These are phyloP conservation scores for Rotaria socialis DNA, from an alignment of 2,888 invertebrate species.

Conservation along the genomic window DNA sequence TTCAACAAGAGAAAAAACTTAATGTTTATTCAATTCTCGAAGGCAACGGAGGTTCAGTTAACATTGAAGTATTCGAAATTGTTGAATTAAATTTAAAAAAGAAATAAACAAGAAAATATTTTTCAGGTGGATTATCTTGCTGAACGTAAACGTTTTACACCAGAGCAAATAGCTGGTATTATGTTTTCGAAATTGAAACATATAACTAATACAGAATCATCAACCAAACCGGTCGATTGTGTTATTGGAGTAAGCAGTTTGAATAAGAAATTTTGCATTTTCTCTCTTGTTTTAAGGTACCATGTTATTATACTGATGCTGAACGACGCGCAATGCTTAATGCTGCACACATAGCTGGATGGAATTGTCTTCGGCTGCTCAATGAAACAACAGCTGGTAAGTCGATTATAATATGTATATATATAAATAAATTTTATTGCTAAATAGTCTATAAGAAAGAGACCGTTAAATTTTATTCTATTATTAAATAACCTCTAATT, in stretches of 20 bases:
- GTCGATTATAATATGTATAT: too few relatives aligned
- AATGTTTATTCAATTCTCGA: constrained; percentile 76
- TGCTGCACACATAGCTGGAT: constrained; percentile 82
- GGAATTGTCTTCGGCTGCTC: constrained; percentile 87
- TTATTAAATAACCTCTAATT: too few relatives aligned
- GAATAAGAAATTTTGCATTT: too few relatives aligned
- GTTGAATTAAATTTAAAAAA: not conserved
- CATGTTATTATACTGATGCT: constrained; percentile 86
- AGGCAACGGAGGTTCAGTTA: constrained; percentile 74
- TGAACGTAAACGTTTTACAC: constrained; percentile 57
- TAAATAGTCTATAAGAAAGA: not conserved
- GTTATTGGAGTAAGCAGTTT: constrained; percentile 53
- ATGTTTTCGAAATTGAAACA: constrained; percentile 91
- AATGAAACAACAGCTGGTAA: constrained; percentile 83
- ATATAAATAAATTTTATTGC: too few relatives aligned
- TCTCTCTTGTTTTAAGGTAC: constrained; percentile 62
- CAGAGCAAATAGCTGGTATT: constrained; percentile 93
- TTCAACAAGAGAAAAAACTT: constrained; percentile 75
- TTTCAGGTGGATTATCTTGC: constrained; percentile 44
- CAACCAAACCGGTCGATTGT: constrained; percentile 74
- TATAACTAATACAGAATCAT: constrained; percentile 76
- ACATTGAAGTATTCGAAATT: constrained; percentile 70
- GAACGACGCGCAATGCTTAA: constrained; percentile 85
- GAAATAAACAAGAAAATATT: not conserved
- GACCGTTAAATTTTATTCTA: not conserved